phyloP scores from a whole-genome alignment of 2,888 invertebrate species.

The Xanthia icteritia region DNA sequence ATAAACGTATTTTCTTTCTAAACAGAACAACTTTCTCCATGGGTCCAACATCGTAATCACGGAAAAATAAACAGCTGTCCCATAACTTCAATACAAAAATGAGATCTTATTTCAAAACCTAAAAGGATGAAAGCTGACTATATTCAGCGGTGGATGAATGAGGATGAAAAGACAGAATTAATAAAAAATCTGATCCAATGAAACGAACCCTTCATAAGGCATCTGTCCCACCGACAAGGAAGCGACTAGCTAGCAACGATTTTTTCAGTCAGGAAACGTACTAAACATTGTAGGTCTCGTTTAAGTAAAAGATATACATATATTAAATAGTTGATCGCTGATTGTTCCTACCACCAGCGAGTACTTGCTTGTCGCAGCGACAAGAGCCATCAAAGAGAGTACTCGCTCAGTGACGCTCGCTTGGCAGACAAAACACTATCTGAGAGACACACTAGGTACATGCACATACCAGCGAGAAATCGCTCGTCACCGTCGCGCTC shows the following conservation, averaged over 20 bases:
- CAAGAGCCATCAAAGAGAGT: not conserved
- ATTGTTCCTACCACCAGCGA: not conserved
- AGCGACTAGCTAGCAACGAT: not conserved
- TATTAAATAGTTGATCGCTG: not conserved
- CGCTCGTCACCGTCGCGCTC: not conserved
- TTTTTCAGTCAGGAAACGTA: no score
- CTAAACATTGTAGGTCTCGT: no score
- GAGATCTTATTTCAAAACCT: conserved; percentile 3
- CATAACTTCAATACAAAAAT: not conserved
- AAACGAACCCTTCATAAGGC: not conserved
- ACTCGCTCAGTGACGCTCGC: not conserved
- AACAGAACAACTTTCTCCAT: not conserved
- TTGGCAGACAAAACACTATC: not conserved
- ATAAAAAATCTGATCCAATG: not conserved
- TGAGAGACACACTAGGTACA: not conserved
- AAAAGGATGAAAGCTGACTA: not conserved
- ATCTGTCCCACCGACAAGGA: not conserved
- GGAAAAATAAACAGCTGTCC: not conserved
- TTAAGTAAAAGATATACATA: no score
- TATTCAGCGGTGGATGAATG: not conserved
- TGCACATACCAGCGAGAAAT: no score
- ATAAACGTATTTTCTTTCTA: no score
- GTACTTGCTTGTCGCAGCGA: not conserved
- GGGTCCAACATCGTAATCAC: no score
- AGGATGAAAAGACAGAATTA: conserved; percentile 4